phyloP scores from a whole-genome alignment of 2,888 invertebrate species.

The Chouioia cunea region DNA sequence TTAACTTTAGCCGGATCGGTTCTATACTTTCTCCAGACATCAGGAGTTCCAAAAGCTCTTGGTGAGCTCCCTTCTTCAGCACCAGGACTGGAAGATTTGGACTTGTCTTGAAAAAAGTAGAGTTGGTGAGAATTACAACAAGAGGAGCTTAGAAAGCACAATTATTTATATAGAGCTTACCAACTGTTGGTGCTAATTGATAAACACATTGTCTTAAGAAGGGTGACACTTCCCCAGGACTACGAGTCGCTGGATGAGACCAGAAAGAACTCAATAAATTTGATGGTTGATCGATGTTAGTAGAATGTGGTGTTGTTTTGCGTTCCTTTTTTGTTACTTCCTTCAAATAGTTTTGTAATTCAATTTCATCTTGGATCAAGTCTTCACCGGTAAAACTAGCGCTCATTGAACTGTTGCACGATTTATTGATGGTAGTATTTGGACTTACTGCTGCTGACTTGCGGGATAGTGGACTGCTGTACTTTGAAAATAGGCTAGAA shows the following conservation, averaged over 20 bases:
- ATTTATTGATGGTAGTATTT: conserved; percentile 58
- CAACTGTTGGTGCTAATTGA: conserved; percentile 72
- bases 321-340: conserved; percentile 58
- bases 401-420: conserved; percentile 57
- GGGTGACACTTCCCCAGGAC: conserved; percentile 69
- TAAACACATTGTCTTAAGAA: conserved; percentile 71
- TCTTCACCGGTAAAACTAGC: conserved; percentile 61
- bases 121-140: conserved; percentile 12
- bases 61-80: conserved; percentile 69
- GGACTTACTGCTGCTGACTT: conserved; percentile 55
- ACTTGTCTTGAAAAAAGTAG: conserved; percentile 55
- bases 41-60: conserved; percentile 67
- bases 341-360: conserved; percentile 61
- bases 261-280: conserved; percentile 72
- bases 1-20: conserved; percentile 78
- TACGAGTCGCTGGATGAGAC: conserved; percentile 71
- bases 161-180: conserved; percentile 55
- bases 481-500: conserved; percentile 58
- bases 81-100: conserved; percentile 66
- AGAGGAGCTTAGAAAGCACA: not conserved
- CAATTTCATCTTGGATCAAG: conserved; percentile 60
- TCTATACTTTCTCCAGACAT: conserved; percentile 75
- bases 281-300: conserved; percentile 67
- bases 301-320: conserved; percentile 56
- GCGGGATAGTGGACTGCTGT: conserved; percentile 51